Percentiles rank a stretch among this genome's conserved stretches.
Evolutionary conservation across 2,797 vertebrate species (phyloP).

Genomic region (Siniperca obscura): DNA sequence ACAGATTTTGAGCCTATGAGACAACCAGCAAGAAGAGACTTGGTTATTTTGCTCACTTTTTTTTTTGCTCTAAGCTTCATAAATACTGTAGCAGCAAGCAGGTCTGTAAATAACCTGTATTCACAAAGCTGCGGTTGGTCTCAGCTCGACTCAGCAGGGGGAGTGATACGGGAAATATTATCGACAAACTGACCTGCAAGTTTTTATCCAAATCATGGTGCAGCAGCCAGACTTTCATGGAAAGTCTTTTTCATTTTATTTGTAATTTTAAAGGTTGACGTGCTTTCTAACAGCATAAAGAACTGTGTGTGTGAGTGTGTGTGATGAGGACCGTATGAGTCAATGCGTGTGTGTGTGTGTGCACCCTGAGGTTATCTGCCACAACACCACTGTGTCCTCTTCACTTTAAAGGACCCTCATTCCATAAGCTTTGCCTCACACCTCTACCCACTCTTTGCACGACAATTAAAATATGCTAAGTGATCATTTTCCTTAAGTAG

Average conservation of each 20-base stretch:
- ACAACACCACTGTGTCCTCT: slow-evolving; percentile 40
- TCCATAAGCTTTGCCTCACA: slow-evolving; percentile 89
- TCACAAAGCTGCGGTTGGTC: slow-evolving; percentile 26
- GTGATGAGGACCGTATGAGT: not conserved
- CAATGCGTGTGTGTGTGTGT: slow-evolving; percentile 62
- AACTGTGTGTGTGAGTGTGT: not conserved
- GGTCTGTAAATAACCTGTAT: slow-evolving; percentile 34
- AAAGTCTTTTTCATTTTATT: not conserved
- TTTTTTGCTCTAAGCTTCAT: slow-evolving; percentile 16
- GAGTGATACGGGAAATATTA: slow-evolving; percentile 6
- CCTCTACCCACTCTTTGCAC: slow-evolving; percentile 91
- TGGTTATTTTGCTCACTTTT: slow-evolving; percentile 5
- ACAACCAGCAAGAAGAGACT: not conserved
- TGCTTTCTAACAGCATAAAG: not conserved
- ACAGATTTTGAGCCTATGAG: not conserved
- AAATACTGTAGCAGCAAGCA: slow-evolving; percentile 16
- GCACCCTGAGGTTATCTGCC: slow-evolving; percentile 90
- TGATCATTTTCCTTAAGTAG: slow-evolving; percentile 99
- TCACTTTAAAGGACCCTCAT: slow-evolving; percentile 84
- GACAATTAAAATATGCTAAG: slow-evolving; percentile 99
- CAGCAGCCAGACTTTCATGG: not conserved
- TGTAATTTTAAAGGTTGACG: slow-evolving; percentile 29
- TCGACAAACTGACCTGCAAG: slow-evolving; percentile 1
- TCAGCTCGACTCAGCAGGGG: slow-evolving; percentile 4
- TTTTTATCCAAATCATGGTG: slow-evolving; percentile 8